Base-by-base conservation (phyloP, 1,140 invertebrate species). In the Meteorus sp. region DNA sequence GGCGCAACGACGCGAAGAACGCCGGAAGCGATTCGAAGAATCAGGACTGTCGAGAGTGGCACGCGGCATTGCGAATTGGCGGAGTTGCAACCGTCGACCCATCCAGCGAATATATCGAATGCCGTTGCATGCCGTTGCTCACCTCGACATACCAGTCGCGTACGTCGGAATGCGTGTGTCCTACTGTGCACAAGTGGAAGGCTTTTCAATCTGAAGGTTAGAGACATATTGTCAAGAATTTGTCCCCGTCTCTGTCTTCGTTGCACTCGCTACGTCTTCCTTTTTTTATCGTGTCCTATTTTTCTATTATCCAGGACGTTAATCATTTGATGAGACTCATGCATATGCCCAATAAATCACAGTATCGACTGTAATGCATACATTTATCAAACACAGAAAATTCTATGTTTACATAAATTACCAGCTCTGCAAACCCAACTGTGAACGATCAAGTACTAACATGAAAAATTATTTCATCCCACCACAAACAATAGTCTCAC, bases 21-120 rank as follows among this genome's bases (percentile, higher is more conserved):
- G 29, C 19, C 25, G 29, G 0, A 22, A 47, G 19, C 44, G 9
- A 56, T 56, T 15, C 15, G 29, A 47, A 56, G 44, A 47, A 48
- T 56, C 22, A 20, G 20, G 9, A n/a, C 11, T 2, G 11, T 31
- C 19, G 17, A 48, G 29, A 56, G 9, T n/a, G 19, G 27, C 29
- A 47, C 27, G 17, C 29, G 11, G 29, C 43, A 35, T 20, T 4
- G 29, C 43, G 44, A 56, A 45, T 56, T 48, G 43, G 41, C 23
- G 25, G 29, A 35, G 43, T 56, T 20, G 72, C 70, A 76, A 77
- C 74, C 71, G 71, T 20, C 75, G 70, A 77, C 70, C 69, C 73
- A 78, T 76, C 67, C 71, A 47, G 67, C 63, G 73, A 75, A 78
- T 76, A 56, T 58, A 77, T 78, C 71, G 75, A 69, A 77, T 75